A percentile compares a stretch with the other conserved stretches of the same genome.
These are phyloP conservation scores for Elymnias hypermnestra DNA, from an alignment of 1,140 invertebrate species.

Conservation along the genomic window DNA sequence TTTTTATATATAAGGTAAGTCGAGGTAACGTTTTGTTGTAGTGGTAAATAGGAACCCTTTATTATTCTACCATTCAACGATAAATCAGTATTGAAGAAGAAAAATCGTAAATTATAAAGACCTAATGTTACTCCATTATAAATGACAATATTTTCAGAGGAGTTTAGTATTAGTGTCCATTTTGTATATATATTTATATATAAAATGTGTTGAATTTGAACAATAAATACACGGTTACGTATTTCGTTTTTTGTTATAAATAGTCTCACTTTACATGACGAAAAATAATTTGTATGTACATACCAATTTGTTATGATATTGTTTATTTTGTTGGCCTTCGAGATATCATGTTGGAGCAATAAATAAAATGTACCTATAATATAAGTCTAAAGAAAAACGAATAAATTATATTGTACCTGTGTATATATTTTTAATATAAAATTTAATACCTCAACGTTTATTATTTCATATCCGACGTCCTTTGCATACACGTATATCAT, in stretches of 20 bases:
- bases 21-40: no score
- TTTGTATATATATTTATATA: conserved; percentile 16
- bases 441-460: conserved; percentile 29
- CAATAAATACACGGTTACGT: conserved; percentile 11
- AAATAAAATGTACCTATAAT: conserved; percentile 23
- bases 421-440: conserved; percentile 65
- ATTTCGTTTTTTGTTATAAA: conserved; percentile 16
- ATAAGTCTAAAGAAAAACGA: conserved; percentile 20
- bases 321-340: conserved; percentile 18
- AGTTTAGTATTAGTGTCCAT: conserved; percentile 51
- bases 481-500: no score
- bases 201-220: not conserved
- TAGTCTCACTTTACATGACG: conserved; percentile 9
- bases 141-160: conserved; percentile 53
- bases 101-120: no score
- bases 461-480: conserved; percentile 18
- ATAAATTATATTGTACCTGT: conserved; percentile 35
- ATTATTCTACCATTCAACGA: no score
- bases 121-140: conserved; percentile 1
- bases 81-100: no score
- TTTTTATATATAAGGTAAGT: no score
- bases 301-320: conserved; percentile 16
- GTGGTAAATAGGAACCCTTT: no score
- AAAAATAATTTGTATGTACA: conserved; percentile 4
- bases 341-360: conserved; percentile 37